Percentiles rank a stretch among this genome's conserved stretches.
These are phyloP conservation scores for Radopholus similis DNA, from an alignment of 1,140 invertebrate species.

Conservation along the genomic window DNA sequence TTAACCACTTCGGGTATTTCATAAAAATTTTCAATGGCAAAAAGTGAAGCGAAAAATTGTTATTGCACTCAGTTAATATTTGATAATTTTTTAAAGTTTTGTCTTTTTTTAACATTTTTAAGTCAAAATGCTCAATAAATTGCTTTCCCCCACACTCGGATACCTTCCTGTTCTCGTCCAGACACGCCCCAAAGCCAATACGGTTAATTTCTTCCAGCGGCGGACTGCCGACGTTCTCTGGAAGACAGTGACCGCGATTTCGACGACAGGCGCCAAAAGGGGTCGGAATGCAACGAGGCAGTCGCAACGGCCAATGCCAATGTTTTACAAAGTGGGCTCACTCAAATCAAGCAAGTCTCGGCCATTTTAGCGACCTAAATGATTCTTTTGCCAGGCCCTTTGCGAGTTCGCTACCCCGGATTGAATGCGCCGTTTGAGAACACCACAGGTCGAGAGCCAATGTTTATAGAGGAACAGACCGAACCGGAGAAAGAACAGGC, in stretches of 20 bases:
- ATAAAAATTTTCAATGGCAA: no score
- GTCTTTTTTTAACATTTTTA: slow-evolving; percentile 15
- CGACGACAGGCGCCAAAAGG: slow-evolving; percentile 88
- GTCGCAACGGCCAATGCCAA: slow-evolving; percentile 79
- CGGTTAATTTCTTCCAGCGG: slow-evolving; percentile 57
- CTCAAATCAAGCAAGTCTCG: slow-evolving; percentile 40
- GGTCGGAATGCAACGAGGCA: slow-evolving; percentile 80
- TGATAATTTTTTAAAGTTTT: slow-evolving; percentile 11
- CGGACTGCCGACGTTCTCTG: slow-evolving; percentile 75
- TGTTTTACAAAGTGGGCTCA: slow-evolving; percentile 78
- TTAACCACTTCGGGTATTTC: no score
- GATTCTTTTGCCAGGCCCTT: slow-evolving; percentile 65
- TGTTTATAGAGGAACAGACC: slow-evolving; percentile 47
- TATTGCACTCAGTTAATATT: no score
- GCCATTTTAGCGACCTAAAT: slow-evolving; percentile 9
- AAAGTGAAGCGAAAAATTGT: no score
- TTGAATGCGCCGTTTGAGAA: slow-evolving; percentile 76
- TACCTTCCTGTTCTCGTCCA: slow-evolving; percentile 2
- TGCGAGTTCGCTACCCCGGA: slow-evolving; percentile 84
- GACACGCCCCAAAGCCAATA: slow-evolving; percentile 29
- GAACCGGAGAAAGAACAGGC: slow-evolving; percentile 44
- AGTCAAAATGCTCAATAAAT: background rate
- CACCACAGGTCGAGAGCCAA: slow-evolving; percentile 62
- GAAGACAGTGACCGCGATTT: slow-evolving; percentile 88
- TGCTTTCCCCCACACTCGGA: background rate